Conservation (phyloP, 2,797 vertebrate genomes). For the Mormyrops boulengeri region DNA sequence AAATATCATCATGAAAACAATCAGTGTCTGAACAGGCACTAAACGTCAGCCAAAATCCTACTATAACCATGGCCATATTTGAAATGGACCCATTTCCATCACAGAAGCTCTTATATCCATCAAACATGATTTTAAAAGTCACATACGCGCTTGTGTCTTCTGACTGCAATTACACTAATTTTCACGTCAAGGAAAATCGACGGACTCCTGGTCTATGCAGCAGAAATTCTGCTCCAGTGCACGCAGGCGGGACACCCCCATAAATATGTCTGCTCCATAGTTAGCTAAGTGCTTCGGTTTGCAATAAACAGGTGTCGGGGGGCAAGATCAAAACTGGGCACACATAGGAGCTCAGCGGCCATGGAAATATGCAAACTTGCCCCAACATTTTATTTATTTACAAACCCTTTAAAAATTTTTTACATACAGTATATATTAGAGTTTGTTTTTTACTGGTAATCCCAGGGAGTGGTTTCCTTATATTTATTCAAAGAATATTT, state of each 20-base stretch:
- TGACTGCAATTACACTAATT: background rate
- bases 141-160: background rate
- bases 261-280: background rate
- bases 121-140: background rate
- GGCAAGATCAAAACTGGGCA: background rate
- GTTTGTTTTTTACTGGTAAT: constrained; percentile 12
- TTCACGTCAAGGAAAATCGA: background rate
- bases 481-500: background rate
- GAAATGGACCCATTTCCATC: background rate
- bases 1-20: background rate
- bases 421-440: background rate
- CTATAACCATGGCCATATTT: background rate
- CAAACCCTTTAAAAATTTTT: background rate
- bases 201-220: background rate
- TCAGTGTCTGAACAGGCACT: background rate
- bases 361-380: background rate
- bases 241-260: background rate
- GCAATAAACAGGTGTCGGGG: background rate
- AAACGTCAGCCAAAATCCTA: background rate
- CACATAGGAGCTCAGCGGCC: background rate
- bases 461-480: background rate
- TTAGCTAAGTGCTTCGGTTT: background rate
- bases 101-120: background rate
- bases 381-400: background rate
- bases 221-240: background rate